Conservation (phyloP, 2,797 vertebrate genomes). For the Aulostomus chinensis region DNA sequence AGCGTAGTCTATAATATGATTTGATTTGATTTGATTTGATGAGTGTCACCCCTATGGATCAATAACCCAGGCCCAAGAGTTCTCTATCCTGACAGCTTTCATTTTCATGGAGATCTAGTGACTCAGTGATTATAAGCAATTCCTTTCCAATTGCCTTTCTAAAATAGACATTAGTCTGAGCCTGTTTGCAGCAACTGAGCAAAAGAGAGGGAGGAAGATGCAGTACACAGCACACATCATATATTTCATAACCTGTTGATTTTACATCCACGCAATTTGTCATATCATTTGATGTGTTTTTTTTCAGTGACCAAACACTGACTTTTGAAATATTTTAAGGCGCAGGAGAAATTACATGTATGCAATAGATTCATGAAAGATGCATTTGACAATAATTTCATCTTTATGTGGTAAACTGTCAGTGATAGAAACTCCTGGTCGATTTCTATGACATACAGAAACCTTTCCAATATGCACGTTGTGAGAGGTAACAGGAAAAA, state of each 20-base stretch:
- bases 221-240: slow-evolving; percentile 19
- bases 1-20: neutral
- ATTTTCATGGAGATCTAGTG: slow-evolving; percentile 65
- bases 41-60: slow-evolving; percentile 57
- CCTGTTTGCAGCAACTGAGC: slow-evolving; percentile 50
- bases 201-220: slow-evolving; percentile 18
- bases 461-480: neutral
- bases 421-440: too few species aligned
- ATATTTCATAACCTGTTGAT: slow-evolving; percentile 31
- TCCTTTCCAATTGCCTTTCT: slow-evolving; percentile 66
- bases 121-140: slow-evolving; percentile 67
- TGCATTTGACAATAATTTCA: too few species aligned
- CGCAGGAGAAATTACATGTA: too few species aligned
- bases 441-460: neutral
- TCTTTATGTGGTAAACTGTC: too few species aligned
- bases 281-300: too few species aligned
- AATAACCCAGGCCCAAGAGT: slow-evolving; percentile 53
- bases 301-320: too few species aligned
- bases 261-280: too few species aligned
- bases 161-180: slow-evolving; percentile 60
- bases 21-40: slow-evolving; percentile 51
- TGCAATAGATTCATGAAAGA: too few species aligned
- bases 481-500: slow-evolving; percentile 10
- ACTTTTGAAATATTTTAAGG: too few species aligned
- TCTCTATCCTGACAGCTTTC: slow-evolving; percentile 61